Base-by-base conservation (phyloP, 1,140 invertebrate genomes). In the Euura saliciscinereae region DNA sequence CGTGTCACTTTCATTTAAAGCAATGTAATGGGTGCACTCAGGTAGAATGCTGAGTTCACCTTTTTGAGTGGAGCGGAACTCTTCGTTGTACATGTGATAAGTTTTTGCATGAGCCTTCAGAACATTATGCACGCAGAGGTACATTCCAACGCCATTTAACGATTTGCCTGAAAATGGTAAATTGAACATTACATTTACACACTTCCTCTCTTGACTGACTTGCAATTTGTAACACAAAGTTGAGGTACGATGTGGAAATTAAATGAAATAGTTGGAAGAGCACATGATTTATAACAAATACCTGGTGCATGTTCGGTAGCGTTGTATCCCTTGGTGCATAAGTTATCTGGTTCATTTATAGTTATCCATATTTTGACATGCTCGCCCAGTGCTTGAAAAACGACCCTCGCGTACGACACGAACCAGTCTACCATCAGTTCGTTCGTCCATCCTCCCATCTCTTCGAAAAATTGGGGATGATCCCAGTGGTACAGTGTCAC, bases 21-120 rank as follows among this genome's bases (percentile, higher is more conserved):
- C 3, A 3, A 11, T 0, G 10, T 11, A 11, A 3, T 8, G 3
- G 3, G 3, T 5, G 13, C 10, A n/a, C 3, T 8, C 10, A 59
- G 13, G 13, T 59, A n/a, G 2, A 3, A 59, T 59, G 51, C 51
- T n/a, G 13, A 59, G 10, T 11, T 11, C 5, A 3, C 51, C 51
- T n/a, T 59, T 8, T n/a, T 59, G 51, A n/a, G 13, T 6, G 13
- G 10, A 8, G 3, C 51, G 51, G 13, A 59, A 59, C 51, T 59
- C 51, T 59, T 59, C 51, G 51, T 59, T n/a, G 51, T 59, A 59
- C 51, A 59, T 59, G 10, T 71, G 44, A 69, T 66, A 67, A 3
- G 85, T 89, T 45, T 76, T 85, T 0, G 90, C 91, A 73, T 92
- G 90, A 3, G 89, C 88, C 45, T 89, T 86, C 2, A 92, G 66